These are phyloP conservation scores for Labeo rohita DNA, from an alignment of 2,113 vertebrate genomes.

Conservation along the genomic window DNA sequence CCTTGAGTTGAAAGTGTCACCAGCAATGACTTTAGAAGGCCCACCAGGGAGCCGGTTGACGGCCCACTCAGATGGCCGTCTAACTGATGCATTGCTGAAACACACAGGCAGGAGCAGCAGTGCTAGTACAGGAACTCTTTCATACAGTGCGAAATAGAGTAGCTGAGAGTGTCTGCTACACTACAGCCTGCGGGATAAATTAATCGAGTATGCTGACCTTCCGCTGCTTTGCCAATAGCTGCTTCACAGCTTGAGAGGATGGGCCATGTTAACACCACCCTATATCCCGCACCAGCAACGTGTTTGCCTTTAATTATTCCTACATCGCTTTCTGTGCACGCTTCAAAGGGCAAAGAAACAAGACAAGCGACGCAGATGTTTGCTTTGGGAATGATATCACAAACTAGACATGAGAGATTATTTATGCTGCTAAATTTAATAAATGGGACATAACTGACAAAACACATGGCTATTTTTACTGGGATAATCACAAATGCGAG, in stretches of 20 bases:
- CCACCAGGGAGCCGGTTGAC: neutral
- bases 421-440: constrained; percentile 20
- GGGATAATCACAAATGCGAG: constrained; percentile 26
- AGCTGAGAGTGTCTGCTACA: constrained; percentile 33
- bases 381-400: neutral
- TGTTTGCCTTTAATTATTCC: constrained; percentile 58
- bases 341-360: constrained; percentile 52
- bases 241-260: constrained; percentile 41
- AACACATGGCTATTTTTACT: constrained; percentile 10
- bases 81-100: constrained; percentile 27
- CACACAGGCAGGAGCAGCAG: neutral
- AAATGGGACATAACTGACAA: neutral
- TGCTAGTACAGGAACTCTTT: neutral
- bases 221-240: constrained; percentile 42
- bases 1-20: constrained; percentile 42
- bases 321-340: constrained; percentile 23
- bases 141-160: constrained; percentile 26
- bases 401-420: neutral
- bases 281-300: constrained; percentile 19
- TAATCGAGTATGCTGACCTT: constrained; percentile 57
- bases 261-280: constrained; percentile 28
- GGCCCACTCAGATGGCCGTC: neutral
- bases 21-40: constrained; percentile 32
- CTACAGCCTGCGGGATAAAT: constrained; percentile 35
- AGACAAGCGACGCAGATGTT: constrained; percentile 36